Evolutionary conservation across 2,797 vertebrate genomes (phyloP).

Genomic region (Phrynocephalus vlangalii): DNA sequence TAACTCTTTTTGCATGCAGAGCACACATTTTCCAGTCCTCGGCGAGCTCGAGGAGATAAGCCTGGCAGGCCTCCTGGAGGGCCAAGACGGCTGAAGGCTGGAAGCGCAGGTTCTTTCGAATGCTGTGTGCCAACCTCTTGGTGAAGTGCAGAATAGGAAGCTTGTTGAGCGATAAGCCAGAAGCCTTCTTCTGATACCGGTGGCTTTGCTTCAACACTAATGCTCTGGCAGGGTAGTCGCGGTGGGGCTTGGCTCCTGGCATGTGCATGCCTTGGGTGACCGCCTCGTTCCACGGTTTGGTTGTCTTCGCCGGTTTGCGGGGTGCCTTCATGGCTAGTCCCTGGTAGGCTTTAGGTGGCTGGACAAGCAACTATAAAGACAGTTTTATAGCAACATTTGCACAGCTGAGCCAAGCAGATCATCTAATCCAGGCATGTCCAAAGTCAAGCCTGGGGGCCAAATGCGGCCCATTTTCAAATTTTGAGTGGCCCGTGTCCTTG

Average conservation of each 20-base stretch:
- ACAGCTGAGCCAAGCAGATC: neutral
- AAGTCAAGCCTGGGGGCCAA: no score
- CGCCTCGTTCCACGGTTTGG: neutral
- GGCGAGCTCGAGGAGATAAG: neutral
- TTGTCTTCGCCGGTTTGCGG: neutral
- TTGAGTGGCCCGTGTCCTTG: no score
- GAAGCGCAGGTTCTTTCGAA: neutral
- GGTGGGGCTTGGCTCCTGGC: no score
- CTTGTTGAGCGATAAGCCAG: neutral
- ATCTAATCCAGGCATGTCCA: neutral
- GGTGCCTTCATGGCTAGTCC: neutral
- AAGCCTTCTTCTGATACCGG: neutral
- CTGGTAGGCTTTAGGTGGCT: neutral
- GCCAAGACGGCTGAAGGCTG: neutral
- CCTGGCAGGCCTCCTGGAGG: neutral
- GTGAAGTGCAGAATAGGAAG: neutral
- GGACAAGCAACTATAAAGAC: neutral
- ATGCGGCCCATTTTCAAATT: no score
- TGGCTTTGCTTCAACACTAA: neutral
- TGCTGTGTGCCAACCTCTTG: neutral
- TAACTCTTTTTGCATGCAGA: neutral
- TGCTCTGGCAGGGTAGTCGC: neutral
- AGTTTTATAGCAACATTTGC: neutral
- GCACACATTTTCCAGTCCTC: slow-evolving; percentile 3
- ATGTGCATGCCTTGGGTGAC: no score